Conservation (phyloP, 2,888 invertebrate genomes). For the Nomada fabriciana region DNA sequence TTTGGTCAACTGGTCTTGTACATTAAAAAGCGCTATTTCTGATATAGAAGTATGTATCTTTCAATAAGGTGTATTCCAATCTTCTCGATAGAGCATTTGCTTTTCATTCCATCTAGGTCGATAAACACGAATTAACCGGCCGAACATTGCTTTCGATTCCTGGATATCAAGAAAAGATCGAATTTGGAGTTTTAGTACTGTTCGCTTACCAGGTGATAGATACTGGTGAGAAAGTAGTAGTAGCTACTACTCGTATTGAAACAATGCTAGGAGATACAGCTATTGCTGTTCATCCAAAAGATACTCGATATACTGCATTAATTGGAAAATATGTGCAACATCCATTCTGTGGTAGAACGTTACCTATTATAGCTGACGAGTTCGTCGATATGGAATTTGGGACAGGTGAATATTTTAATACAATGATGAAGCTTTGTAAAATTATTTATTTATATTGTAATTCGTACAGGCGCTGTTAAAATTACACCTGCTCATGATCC, state of each 20-base stretch:
- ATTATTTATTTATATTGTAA: not conserved
- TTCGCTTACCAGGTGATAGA: conserved; percentile 95
- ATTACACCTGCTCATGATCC: conserved; percentile 99
- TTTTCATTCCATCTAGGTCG: conserved; percentile 86
- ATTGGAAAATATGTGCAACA: conserved; percentile 94
- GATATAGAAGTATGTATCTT: conserved; percentile 93
- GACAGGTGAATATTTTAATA: conserved; percentile 88
- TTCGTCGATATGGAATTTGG: conserved; percentile 98
- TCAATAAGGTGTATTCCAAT: not conserved
- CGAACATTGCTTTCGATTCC: conserved; percentile 95
- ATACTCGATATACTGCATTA: conserved; percentile 92
- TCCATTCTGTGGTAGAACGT: conserved; percentile 92
- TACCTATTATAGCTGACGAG: conserved; percentile 96
- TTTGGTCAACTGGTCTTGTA: conserved; percentile 99
- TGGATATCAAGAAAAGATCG: conserved; percentile 94
- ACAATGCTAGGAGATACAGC: conserved; percentile 99
- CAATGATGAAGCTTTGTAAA: not conserved
- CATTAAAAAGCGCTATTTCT: conserved; percentile 98
- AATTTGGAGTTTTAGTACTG: conserved; percentile 96
- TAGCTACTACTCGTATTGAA: conserved; percentile 99
- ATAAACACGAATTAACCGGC: conserved; percentile 95
- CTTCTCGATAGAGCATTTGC: conserved; percentile 11
- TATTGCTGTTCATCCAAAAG: conserved; percentile 98
- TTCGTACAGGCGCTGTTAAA: conserved; percentile 94
- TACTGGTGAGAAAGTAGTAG: conserved; percentile 92